Base-by-base conservation (phyloP, 2,113 vertebrate species). In the Dicerorhinus sumatrensis region DNA sequence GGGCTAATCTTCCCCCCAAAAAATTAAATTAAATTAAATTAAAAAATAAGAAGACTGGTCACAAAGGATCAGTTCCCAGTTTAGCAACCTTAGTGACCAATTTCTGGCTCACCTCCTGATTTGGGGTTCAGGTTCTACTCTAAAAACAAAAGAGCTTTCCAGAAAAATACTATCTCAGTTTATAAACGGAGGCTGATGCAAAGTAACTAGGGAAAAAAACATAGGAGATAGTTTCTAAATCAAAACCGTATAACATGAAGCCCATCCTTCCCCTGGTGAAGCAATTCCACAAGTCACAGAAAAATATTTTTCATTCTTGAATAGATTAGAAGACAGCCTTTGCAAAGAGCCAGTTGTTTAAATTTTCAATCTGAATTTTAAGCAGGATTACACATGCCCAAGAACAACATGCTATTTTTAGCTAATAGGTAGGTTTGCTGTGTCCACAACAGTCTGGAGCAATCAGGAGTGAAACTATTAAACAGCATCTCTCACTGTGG, bases 361-460 rank as follows among this genome's bases (percentile, higher is more conserved):
- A 65, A 96, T 73, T 94, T 97, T 95, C 94, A 67, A 94, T 92
- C 86, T 97, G 94, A 96, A 92, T 97, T 94, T 96, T 92, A 95
- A 95, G 73, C 90, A 97, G 95, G 83, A 97, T 96, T 97, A 94
- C 92, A 97, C 80, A 95, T 83, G 83, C 75, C 93, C 88, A 97
- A 92, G 93, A 97, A 97, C 88, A 95, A 90, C 62, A 94, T 51
- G 81, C 89, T 97, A 96, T 97, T 95, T 97, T 97, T 96, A 97
- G 81, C 87, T 92, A 97, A 97, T 73, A 98, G 94, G 87, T 92
- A 97, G 84, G 91, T 94, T 42, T 97, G 60, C 72, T 90, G 65
- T 95, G 96, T 97, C 92, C 92, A 94, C 89, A 95, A 95, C 23
- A 76, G 70, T 97, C 92, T 97, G 75, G 75, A 96, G 70, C 69